Percentiles rank a stretch among this genome's conserved stretches.
Evolutionary conservation across 2,113 vertebrate species (phyloP).

Genomic region (Calidris pugnax): DNA sequence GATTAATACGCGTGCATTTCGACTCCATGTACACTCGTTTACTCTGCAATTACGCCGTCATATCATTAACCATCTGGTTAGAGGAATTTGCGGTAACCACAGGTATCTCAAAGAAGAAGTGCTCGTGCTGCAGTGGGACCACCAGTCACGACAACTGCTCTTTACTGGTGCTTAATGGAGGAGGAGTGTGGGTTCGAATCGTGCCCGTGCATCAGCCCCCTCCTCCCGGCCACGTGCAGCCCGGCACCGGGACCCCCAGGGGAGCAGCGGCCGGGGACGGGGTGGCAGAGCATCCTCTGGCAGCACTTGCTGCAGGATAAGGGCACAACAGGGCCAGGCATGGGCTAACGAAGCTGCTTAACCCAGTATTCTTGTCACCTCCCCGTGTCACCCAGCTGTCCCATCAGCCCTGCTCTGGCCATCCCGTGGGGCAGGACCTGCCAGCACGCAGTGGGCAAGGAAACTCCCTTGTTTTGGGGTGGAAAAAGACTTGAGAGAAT

Average conservation of each 20-base stretch:
- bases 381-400: background rate
- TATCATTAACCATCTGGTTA: conserved; percentile 14
- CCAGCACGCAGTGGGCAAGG: accelerated
- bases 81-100: background rate
- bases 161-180: background rate
- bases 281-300: background rate
- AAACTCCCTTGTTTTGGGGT: background rate
- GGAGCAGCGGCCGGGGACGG: accelerated
- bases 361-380: background rate
- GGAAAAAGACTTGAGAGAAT: background rate
- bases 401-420: background rate
- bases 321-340: background rate
- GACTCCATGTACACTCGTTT: background rate
- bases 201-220: background rate
- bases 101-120: background rate
- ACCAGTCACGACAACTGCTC: background rate
- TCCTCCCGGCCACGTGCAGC: accelerated
- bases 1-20: background rate
- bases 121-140: background rate
- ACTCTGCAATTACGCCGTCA: conserved; percentile 11
- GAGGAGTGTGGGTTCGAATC: accelerated
- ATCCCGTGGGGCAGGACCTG: accelerated
- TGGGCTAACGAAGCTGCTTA: background rate
- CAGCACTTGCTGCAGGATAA: background rate
- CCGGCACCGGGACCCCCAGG: accelerated